Conservation (phyloP, 2,797 vertebrate genomes). For the Peromyscus nudipes region DNA sequence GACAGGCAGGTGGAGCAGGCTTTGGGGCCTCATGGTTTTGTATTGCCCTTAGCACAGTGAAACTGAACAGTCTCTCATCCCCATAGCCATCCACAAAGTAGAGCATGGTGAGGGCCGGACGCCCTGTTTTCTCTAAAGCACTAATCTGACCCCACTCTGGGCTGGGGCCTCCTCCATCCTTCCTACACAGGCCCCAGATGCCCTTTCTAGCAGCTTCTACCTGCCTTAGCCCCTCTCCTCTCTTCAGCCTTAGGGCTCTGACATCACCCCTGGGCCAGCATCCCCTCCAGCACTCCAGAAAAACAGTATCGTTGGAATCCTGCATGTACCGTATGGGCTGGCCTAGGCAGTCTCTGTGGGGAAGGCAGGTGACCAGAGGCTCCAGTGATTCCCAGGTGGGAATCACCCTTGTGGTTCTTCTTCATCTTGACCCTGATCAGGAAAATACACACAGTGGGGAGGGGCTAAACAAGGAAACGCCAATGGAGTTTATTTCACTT, state of each 20-base stretch:
- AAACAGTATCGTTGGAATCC: neutral
- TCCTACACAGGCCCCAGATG: neutral
- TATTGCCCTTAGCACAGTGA: neutral
- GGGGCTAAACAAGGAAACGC: neutral
- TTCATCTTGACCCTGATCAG: neutral
- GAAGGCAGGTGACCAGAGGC: neutral
- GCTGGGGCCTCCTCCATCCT: neutral
- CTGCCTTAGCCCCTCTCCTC: neutral
- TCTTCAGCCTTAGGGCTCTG: neutral
- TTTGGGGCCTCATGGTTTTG: neutral
- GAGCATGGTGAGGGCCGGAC: neutral
- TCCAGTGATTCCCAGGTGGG: neutral
- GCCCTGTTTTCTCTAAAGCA: neutral
- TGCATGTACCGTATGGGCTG: neutral
- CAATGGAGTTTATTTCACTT: neutral
- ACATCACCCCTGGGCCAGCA: neutral
- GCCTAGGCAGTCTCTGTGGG: neutral
- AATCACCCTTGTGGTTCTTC: neutral
- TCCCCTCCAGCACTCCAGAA: neutral
- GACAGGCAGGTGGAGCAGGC: neutral
- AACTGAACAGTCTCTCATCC: neutral
- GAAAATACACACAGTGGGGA: neutral
- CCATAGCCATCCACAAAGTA: too few relatives aligned
- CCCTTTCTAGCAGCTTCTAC: neutral
- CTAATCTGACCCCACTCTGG: neutral